phyloP scores from a whole-genome alignment of 2,888 invertebrate species.

The Resseliella maxima region DNA sequence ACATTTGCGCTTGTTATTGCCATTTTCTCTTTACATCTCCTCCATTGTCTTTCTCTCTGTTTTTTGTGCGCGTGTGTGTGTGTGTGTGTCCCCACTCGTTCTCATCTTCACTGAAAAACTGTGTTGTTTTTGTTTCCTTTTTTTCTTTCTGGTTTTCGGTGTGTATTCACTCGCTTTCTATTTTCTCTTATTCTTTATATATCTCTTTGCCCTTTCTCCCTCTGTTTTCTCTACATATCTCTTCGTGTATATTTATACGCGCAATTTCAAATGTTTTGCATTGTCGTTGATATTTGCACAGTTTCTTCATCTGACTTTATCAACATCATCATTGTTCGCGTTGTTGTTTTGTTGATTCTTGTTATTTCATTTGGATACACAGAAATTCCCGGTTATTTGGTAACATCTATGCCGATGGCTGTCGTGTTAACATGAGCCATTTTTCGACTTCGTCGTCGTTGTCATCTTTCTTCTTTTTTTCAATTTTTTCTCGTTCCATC shows the following conservation, averaged over 20 bases:
- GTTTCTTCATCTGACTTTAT: slow-evolving; percentile 2
- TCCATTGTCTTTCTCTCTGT: neutral
- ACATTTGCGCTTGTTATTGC: slow-evolving; percentile 30
- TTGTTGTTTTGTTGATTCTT: slow-evolving; percentile 27
- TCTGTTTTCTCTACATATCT: too few relatives aligned
- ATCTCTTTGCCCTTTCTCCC: too few relatives aligned
- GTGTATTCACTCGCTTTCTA: neutral
- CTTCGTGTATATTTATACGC: too few relatives aligned
- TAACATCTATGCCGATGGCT: neutral
- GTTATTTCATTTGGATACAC: slow-evolving; percentile 47
- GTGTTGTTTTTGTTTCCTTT: neutral
- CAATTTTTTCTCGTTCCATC: too few relatives aligned
- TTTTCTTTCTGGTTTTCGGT: neutral
- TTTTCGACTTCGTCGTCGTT: neutral
- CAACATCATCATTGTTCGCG: neutral
- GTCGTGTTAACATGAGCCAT: neutral
- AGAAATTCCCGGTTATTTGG: slow-evolving; percentile 22
- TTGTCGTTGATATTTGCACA: neutral
- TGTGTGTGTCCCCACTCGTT: too few relatives aligned
- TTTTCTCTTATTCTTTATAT: too few relatives aligned
- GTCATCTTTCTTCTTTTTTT: neutral
- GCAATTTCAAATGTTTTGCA: neutral
- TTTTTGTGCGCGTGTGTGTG: neutral
- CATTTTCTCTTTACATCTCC: slow-evolving; percentile 12
- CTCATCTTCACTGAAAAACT: too few relatives aligned